Conservation (phyloP, 2,113 vertebrate genomes). For the Poecile atricapillus region DNA sequence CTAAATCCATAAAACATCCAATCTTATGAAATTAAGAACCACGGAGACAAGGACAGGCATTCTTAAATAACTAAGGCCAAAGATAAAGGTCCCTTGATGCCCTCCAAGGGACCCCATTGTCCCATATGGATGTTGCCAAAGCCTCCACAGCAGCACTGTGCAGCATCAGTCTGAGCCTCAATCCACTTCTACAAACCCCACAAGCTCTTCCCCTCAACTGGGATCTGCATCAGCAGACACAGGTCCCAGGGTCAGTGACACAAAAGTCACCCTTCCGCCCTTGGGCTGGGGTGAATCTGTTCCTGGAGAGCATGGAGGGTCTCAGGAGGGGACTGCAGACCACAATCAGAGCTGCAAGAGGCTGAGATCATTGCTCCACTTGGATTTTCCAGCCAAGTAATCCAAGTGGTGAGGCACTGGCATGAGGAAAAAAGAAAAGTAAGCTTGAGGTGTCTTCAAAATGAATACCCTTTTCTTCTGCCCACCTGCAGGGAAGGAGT, state of each 20-base stretch:
- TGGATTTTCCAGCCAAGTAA: not conserved
- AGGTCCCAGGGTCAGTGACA: not conserved
- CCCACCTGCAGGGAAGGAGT: not conserved
- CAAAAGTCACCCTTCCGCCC: not conserved
- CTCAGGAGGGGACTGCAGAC: not conserved
- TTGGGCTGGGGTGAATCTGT: not conserved
- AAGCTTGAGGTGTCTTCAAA: not conserved
- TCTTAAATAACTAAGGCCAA: not conserved
- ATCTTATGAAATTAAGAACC: not conserved
- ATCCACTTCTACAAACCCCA: not conserved
- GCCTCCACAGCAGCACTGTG: not conserved
- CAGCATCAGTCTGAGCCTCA: not conserved
- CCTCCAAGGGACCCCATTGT: not conserved
- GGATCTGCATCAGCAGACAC: not conserved
- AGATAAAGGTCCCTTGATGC: not conserved
- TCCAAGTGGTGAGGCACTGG: fast-evolving
- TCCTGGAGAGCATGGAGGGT: not conserved
- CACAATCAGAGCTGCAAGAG: not conserved
- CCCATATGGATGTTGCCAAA: not conserved
- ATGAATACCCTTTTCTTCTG: not conserved
- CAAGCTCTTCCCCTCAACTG: not conserved
- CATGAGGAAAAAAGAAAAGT: not conserved
- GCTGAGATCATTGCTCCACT: not conserved
- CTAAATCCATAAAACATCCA: not conserved
- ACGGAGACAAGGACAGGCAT: not conserved